Evolutionary conservation across 2,797 vertebrate species (phyloP).

Genomic region (Oreortyx pictus): DNA sequence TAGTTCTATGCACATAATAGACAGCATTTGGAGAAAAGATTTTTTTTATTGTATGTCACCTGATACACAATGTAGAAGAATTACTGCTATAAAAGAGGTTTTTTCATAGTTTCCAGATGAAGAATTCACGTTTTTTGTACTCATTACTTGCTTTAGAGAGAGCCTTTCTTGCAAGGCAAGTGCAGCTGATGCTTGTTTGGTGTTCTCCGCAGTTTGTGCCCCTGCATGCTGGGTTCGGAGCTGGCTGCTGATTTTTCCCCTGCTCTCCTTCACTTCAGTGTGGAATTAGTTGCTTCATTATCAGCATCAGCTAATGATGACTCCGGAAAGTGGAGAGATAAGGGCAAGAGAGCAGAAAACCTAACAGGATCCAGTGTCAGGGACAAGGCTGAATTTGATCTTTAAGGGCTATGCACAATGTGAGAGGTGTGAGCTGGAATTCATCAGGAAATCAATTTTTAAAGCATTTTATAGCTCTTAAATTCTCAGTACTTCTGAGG

Average conservation of each 20-base stretch:
- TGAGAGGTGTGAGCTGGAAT: background rate
- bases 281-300: background rate
- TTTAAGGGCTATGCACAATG: background rate
- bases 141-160: background rate
- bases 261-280: background rate
- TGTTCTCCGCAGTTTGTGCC: background rate
- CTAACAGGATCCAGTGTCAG: background rate
- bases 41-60: background rate
- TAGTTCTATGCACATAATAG: fast-evolving
- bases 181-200: background rate
- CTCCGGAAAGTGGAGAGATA: background rate
- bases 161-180: background rate
- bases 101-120: background rate
- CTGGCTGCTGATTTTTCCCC: background rate
- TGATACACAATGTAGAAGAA: background rate
- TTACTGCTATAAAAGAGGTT: background rate
- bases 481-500: fast-evolving
- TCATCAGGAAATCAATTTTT: background rate
- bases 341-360: background rate
- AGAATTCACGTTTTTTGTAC: background rate
- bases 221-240: fast-evolving
- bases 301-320: background rate
- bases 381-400: background rate
- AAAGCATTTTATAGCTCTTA: background rate
- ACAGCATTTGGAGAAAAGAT: background rate